A percentile compares a stretch with the other conserved stretches of the same genome.
These are phyloP conservation scores for Perccottus glenii DNA, from an alignment of 2,113 vertebrate species.

Conservation along the genomic window DNA sequence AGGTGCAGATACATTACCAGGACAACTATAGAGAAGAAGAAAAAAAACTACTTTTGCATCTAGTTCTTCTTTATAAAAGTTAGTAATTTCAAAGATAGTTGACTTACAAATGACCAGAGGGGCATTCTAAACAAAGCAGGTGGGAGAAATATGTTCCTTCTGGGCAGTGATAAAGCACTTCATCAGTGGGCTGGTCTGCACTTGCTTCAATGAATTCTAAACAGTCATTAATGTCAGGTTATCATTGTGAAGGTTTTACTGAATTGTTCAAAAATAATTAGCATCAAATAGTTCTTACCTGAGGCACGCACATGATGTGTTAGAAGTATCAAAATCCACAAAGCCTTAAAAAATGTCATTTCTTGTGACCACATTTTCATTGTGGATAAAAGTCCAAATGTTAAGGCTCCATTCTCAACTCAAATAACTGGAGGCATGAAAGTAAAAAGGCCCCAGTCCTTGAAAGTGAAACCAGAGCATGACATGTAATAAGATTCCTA, in stretches of 20 bases:
- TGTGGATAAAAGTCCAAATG: background rate
- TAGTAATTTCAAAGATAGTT: constrained; percentile 10
- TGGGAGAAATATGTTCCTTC: constrained; percentile 75
- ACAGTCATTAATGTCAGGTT: background rate
- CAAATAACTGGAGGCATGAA: constrained; percentile 53
- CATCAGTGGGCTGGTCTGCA: constrained; percentile 32
- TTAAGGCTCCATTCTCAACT: constrained; percentile 6
- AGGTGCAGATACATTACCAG: constrained; percentile 73
- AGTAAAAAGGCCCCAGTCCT: constrained; percentile 61
- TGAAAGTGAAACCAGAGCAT: constrained; percentile 76
- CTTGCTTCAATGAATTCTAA: constrained; percentile 53
- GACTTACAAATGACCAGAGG: constrained; percentile 84
- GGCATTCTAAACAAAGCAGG: constrained; percentile 83
- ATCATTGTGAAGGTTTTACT: background rate
- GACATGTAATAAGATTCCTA: constrained; percentile 69
- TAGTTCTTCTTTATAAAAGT: constrained; percentile 1
- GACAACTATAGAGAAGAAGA: constrained; percentile 70
- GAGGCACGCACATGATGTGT: constrained; percentile 35
- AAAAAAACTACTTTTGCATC: background rate
- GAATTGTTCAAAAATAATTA: background rate
- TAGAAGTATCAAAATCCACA: constrained; percentile 47
- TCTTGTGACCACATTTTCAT: constrained; percentile 12
- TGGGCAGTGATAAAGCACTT: constrained; percentile 67
- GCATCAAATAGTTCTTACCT: constrained; percentile 61
- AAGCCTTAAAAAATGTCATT: constrained; percentile 35